Conservation (phyloP, 23 tunicate genomes). For the Clavelina lepadiformis region DNA sequence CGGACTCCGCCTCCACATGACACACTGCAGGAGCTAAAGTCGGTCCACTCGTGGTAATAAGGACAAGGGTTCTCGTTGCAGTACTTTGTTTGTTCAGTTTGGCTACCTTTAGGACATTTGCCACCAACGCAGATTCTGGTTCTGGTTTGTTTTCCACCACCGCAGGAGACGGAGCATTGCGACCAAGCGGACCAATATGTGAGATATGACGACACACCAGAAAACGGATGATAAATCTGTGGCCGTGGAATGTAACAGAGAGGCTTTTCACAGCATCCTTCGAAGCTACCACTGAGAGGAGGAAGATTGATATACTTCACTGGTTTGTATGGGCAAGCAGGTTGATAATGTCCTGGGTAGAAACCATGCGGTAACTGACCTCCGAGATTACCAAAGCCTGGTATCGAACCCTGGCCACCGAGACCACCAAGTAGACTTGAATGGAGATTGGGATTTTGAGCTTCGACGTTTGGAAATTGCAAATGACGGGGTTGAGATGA, state of each 20-base stretch:
- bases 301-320: constrained; percentile 33
- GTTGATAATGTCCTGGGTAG: no score
- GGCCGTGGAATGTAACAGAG: constrained; percentile 65
- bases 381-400: no score
- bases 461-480: no score
- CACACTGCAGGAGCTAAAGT: constrained; percentile 8
- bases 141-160: constrained; percentile 26
- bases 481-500: no score
- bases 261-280: constrained; percentile 72
- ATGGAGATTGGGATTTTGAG: no score
- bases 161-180: constrained; percentile 28
- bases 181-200: constrained; percentile 33
- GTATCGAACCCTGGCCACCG: no score
- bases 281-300: constrained; percentile 61
- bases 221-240: constrained; percentile 8
- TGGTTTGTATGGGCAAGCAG: constrained; percentile 45
- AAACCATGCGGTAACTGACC: no score
- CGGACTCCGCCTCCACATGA: constrained; percentile 29
- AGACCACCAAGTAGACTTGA: no score
- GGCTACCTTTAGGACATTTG: not conserved
- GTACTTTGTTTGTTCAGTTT: not conserved
- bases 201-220: constrained; percentile 46
- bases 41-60: constrained; percentile 9
- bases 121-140: constrained; percentile 16
- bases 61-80: constrained; percentile 24